These are phyloP conservation scores for Hypomecis atomaria DNA, from an alignment of 2,888 invertebrate species.

Conservation along the genomic window DNA sequence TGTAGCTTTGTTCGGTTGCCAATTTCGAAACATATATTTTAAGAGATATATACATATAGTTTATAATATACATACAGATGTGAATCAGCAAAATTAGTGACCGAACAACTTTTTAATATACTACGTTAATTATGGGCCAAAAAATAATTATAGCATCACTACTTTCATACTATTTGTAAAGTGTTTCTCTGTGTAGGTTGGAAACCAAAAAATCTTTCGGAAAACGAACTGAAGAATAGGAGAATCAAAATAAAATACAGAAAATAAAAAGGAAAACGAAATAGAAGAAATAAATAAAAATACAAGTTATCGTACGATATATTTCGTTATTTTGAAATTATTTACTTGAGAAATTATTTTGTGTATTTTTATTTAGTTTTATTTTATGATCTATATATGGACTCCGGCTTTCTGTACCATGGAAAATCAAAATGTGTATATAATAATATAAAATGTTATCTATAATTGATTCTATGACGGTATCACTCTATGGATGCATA, in stretches of 20 bases:
- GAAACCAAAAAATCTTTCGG: conserved; percentile 62
- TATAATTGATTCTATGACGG: conserved; percentile 63
- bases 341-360: conserved; percentile 45
- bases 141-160: conserved; percentile 73
- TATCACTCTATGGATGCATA: conserved; percentile 71
- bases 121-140: conserved; percentile 80
- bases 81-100: conserved; percentile 63
- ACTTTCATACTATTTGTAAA: conserved; percentile 71
- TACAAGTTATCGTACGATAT: conserved; percentile 57
- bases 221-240: conserved; percentile 75
- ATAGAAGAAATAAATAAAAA: conserved; percentile 49
- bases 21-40: conserved; percentile 45
- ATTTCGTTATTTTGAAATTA: conserved; percentile 42
- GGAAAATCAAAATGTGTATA: conserved; percentile 65
- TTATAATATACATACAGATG: conserved; percentile 18
- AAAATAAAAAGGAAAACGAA: conserved; percentile 57
- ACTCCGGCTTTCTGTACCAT: conserved; percentile 71
- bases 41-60: neutral
- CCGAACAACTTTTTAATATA: conserved; percentile 64
- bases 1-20: conserved; percentile 72
- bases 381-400: conserved; percentile 50
- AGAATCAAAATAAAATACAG: conserved; percentile 66
- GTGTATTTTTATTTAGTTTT: conserved; percentile 48
- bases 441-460: conserved; percentile 57
- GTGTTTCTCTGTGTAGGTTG: conserved; percentile 84